Evolutionary conservation across 2,113 vertebrate species (phyloP).

Genomic region (Sapajus apella): DNA sequence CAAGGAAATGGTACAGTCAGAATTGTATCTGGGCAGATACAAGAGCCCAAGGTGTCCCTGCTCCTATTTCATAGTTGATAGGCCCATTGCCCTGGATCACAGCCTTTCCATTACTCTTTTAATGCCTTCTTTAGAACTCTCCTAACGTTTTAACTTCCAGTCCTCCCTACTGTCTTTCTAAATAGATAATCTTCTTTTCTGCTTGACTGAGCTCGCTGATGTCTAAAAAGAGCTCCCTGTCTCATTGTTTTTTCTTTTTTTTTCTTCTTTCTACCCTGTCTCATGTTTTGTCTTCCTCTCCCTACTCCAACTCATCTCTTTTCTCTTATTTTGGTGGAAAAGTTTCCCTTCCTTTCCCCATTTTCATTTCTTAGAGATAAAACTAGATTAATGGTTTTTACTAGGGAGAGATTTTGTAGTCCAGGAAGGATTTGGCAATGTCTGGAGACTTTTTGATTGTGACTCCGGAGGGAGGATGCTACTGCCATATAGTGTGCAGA

Average conservation of each 20-base stretch:
- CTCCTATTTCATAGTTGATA: not conserved
- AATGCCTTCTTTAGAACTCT: not conserved
- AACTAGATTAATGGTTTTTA: not conserved
- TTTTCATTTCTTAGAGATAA: constrained; percentile 9
- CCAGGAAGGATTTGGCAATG: not conserved
- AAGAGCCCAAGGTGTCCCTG: not conserved
- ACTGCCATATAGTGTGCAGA: not conserved
- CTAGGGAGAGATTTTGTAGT: not conserved
- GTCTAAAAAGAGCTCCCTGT: not conserved
- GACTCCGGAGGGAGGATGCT: not conserved
- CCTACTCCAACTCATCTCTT: not conserved
- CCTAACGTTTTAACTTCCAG: not conserved
- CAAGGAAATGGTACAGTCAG: not conserved
- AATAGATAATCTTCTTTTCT: not conserved
- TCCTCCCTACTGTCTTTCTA: not conserved
- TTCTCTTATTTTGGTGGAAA: not conserved
- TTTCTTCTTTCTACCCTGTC: not conserved
- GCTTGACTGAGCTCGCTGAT: not conserved
- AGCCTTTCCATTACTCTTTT: not conserved
- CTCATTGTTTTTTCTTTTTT: not conserved
- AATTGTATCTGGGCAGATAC: not conserved
- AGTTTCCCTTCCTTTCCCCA: not conserved
- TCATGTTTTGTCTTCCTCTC: not conserved
- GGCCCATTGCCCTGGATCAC: not conserved
- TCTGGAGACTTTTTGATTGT: not conserved